Evolutionary conservation across 2,113 vertebrate genomes (phyloP).

Genomic region (Leuciscus idus): DNA sequence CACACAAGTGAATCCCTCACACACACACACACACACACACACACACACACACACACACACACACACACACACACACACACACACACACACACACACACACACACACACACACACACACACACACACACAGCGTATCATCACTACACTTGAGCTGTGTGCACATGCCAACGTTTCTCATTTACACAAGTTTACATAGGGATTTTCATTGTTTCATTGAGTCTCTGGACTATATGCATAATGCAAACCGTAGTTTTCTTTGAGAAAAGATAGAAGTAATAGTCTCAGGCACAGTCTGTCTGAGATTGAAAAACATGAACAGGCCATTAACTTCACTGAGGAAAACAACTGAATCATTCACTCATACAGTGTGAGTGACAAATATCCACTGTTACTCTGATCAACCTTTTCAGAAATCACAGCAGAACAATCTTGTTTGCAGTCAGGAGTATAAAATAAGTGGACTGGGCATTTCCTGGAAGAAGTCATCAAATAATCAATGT

Average conservation of each 20-base stretch:
- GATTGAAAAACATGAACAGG: not conserved
- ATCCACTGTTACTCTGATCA: not conserved
- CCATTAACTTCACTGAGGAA: not conserved
- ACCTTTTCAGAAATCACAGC: slow-evolving; percentile 3
- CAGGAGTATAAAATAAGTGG: not conserved
- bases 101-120: not conserved
- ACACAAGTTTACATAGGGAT: not conserved
- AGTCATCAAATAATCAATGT: slow-evolving; percentile 33
- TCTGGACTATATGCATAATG: not conserved
- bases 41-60: not conserved
- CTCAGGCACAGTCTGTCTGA: not conserved
- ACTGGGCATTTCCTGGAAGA: slow-evolving; percentile 30
- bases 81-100: not conserved
- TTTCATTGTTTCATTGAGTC: not conserved
- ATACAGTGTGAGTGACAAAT: not conserved
- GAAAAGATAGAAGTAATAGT: not conserved
- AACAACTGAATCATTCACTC: not conserved
- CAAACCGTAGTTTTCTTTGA: not conserved
- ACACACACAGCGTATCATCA: not conserved
- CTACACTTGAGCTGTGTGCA: not conserved
- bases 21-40: not conserved
- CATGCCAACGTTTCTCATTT: not conserved
- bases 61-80: not conserved
- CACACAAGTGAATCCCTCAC: slow-evolving; percentile 7
- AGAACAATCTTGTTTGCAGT: not conserved